A percentile compares a stretch with the other conserved stretches of the same genome.
Evolutionary conservation across 2,888 invertebrate genomes (phyloP).

Genomic region (Deladenus siricidicola): DNA sequence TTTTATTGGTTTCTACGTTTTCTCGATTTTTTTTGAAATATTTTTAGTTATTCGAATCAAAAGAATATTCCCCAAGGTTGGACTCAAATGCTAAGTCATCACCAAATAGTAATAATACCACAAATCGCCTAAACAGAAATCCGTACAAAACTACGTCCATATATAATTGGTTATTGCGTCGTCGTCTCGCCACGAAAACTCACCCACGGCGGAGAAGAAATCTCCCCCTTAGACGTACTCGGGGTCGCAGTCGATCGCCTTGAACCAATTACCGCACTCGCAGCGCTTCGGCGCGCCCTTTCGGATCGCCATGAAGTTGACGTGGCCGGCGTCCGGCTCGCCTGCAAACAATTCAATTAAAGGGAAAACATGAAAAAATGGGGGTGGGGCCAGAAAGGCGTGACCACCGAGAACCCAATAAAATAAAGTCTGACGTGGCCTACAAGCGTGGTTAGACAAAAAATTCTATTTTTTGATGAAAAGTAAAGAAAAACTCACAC

Average conservation of each 20-base stretch:
- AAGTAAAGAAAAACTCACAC: conserved; percentile 61
- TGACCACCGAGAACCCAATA: not conserved
- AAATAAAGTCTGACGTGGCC: not conserved
- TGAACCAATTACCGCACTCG: conserved; percentile 74
- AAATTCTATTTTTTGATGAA: not conserved
- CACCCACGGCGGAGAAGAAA: not conserved
- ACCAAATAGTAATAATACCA: no score
- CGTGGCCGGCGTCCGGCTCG: conserved; percentile 79
- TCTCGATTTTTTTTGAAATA: no score
- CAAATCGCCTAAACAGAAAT: no score
- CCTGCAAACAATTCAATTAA: no score
- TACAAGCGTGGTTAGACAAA: not conserved
- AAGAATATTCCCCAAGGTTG: no score
- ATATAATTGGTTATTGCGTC: no score
- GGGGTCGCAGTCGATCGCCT: conserved; percentile 10
- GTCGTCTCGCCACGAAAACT: no score
- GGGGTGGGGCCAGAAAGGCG: no score
- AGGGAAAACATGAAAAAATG: not conserved
- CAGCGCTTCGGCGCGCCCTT: conserved; percentile 81
- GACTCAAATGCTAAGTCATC: no score
- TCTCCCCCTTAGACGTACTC: not conserved
- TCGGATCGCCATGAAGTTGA: conserved; percentile 92
- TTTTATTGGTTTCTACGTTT: no score
- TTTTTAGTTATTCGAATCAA: no score
- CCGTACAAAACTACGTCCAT: no score